Conservation (phyloP, 2,888 invertebrate genomes). For the Cheilosia scutellata region DNA sequence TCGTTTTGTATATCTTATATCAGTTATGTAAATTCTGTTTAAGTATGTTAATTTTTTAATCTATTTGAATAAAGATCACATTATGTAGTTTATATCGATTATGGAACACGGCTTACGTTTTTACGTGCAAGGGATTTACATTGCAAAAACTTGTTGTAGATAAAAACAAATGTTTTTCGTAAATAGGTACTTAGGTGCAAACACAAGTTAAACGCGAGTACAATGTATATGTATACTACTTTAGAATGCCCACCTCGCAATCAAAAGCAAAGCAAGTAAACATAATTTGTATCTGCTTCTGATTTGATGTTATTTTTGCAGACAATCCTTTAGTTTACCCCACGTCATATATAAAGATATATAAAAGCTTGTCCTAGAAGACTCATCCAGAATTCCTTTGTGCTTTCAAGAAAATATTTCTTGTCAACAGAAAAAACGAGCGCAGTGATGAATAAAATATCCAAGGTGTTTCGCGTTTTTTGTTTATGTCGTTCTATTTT, state of each 20-base stretch:
- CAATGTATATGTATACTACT: background rate
- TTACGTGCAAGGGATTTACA: too few species aligned
- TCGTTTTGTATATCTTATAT: too few species aligned
- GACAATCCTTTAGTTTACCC: conserved; percentile 43
- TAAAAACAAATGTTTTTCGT: too few species aligned
- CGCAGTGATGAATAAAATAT: conserved; percentile 58
- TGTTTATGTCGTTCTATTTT: conserved; percentile 23
- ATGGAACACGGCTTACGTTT: too few species aligned
- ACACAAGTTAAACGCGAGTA: background rate
- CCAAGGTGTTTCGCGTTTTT: conserved; percentile 53
- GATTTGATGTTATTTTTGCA: conserved; percentile 45
- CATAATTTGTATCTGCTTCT: conserved; percentile 31
- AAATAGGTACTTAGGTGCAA: background rate
- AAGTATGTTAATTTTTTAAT: too few species aligned
- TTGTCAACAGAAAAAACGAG: conserved; percentile 52
- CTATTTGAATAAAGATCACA: too few species aligned
- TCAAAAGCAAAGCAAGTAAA: conserved; percentile 51
- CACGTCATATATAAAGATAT: conserved; percentile 33
- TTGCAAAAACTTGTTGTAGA: too few species aligned
- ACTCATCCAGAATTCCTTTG: conserved; percentile 50
- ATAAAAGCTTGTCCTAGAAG: conserved; percentile 58
- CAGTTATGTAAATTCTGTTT: too few species aligned
- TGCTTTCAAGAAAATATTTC: conserved; percentile 53
- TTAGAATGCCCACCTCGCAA: conserved; percentile 33
- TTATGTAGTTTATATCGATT: too few species aligned